Base-by-base conservation (phyloP, 2,797 vertebrate species). In the Melopsittacus undulatus region DNA sequence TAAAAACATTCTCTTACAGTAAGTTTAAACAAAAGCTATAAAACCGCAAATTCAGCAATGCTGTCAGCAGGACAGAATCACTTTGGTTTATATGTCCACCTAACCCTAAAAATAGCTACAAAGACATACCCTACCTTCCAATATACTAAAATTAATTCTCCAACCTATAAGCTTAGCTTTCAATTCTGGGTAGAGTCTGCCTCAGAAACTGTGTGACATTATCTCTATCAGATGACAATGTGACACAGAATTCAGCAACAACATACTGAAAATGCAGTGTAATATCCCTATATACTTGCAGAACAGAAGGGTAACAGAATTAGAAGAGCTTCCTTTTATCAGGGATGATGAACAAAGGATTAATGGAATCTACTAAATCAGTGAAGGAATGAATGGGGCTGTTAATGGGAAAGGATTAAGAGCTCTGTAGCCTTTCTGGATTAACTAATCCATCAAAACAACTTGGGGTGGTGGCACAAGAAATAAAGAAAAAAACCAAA, bases 401-500 rank as follows among this genome's bases (percentile, higher is more conserved):
- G 72, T 45, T 87, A 79, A 89, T 21, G 20, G 15, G 30, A 90
- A 89, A 81, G 66, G 87, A 92, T 95, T 92, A 92, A 83, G 66
- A 83, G 34, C 30, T 62, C 52, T 78, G 52, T 54, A 93, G 73
- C 38, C 49, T 43, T 93, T 69, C 73, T 72, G 52, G 64, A 85
- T 93, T 87, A 87, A 89, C 27, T 48, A 89, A 91, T 78, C 45
- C 57, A 93, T 75, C 78, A 89, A 80, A 94, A 85, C 23, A 92
- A 90, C 19, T 17, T 29, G 26, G n/a, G 34, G 34, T 29, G 48
- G n/a, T 26, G 43, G n/a, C n/a, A 34, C n/a, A 34, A 57, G 32
- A 57, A 29, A 30, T n/a, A n/a, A 54, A 30, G 23, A 34, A 23
- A 43, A 4, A 40, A 75, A 34, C 75, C 62, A 64, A 34, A 75